Evolutionary conservation across 2,797 vertebrate genomes (phyloP), one percentile per base, ranked within the genome.

Genomic region (Eulemur coronatus): DNA sequence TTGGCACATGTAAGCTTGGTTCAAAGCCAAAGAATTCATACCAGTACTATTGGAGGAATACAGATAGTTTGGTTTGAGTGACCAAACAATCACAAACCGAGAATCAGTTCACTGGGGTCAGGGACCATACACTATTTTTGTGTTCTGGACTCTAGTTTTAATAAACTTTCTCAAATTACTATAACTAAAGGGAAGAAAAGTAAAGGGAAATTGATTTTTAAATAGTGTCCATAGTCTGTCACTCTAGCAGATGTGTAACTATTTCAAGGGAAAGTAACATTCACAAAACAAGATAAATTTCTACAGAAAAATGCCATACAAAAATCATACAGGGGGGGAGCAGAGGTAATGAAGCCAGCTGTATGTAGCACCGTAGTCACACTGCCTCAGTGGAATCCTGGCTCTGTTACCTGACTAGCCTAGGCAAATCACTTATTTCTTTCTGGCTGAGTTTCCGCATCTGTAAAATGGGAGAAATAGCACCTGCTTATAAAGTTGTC

Each of bases 271-370:
- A 50, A 91, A 41, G 86, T 12, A 73, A 89, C 9, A 84, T 86
- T 93, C n/a, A 96, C 65, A 95, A 96, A 93, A 78, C 41, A 96
- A 94, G 87, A 93, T 10, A 89, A 87, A 92, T 84, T 92, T 95
- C 93, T 90, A 72, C 35, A 79, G 67, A 96, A 92, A 78, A 81
- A 89, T 38, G 84, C 35, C 87, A 96, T 35, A 94, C 26, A 91
- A 95, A 91, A 95, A 91, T 94, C 72, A 80, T 22, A 63, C 38
- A 76, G 55, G 20, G 48, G 88, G 30, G 6, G 86, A n/a, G 78
- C 2, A 80, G 82, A 94, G 24, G 88, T 90, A 91, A 89, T 43
- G 11, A 80, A 65, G 69, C 13, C 89, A 93, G 52, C 20, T 57
- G 70, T 43, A 84, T 57, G 70, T 43, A 84, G 78, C 79, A 87